Base-by-base conservation (phyloP, 2,888 invertebrate species). In the Alentia gelatinosa region DNA sequence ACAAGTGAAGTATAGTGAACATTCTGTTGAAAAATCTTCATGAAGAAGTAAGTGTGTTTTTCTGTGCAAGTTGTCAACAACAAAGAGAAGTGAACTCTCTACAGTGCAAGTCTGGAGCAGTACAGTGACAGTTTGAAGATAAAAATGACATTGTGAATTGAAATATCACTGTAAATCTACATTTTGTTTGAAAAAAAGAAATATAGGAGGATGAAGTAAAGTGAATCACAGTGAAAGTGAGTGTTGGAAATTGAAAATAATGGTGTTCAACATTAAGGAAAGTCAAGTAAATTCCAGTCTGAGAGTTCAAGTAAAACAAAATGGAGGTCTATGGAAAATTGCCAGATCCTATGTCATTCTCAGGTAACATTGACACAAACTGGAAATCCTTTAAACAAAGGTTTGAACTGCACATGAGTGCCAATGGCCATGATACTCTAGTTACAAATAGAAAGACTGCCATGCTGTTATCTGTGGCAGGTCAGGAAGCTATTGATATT, bases 401-500 rank as follows among this genome's bases (percentile, higher is more conserved):
- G n/a, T 89, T 42, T 50, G 89, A 89, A 12, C 12, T 89, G 26
- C 42, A 30, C 30, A 89, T 89, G n/a, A 26, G 26, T 26, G 42
- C 47, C 26, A 47, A 47, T 47, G 47, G 26, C 42, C 89, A 40
- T 47, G 50, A 50, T 12, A 50, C n/a, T 47, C n/a, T n/a, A 50
- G n/a, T n/a, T 9, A 50, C 37, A 50, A 89, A 35, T 26, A 89
- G 26, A 89, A n/a, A 89, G 35, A 47, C 89, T 50, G 19, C 26
- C 30, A 40, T 89, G n/a, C 89, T 89, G n/a, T 35, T 89, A 12
- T 42, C 37, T 47, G 26, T 89, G 7, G 50, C 89, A n/a, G 89
- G 89, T n/a, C n/a, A 23, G 26, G 89, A 89, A 50, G 89, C 89
- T n/a, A 50, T 89, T 15, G 47, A 89, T 12, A 40, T n/a, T 12